Evolutionary conservation across 2,888 invertebrate genomes (phyloP).

Genomic region (Germaria angustata): DNA sequence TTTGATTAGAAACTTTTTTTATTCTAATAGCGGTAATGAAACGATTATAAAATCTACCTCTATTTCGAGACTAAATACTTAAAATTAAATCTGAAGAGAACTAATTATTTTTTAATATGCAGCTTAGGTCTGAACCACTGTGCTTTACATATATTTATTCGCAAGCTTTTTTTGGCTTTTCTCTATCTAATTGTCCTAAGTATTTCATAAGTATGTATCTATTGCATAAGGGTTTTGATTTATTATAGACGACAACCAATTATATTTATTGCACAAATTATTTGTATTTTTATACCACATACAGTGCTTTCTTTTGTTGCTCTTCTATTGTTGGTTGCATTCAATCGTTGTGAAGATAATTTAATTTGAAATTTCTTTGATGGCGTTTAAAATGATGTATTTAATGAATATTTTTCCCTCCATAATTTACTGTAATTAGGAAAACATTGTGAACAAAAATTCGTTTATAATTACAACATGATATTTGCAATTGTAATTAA

Average conservation of each 20-base stretch:
- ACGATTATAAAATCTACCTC: too few relatives aligned
- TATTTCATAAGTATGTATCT: neutral
- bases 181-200: neutral
- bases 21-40: too few relatives aligned
- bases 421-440: neutral
- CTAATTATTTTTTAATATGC: too few relatives aligned
- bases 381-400: neutral
- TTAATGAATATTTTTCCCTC: too few relatives aligned
- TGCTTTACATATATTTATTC: neutral
- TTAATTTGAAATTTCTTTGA: constrained; percentile 8
- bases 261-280: neutral
- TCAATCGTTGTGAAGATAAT: constrained; percentile 18
- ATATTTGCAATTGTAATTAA: neutral
- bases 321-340: constrained; percentile 2
- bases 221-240: constrained; percentile 3
- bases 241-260: constrained; percentile 40
- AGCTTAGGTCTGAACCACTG: neutral
- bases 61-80: too few relatives aligned
- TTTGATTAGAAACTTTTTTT: too few relatives aligned
- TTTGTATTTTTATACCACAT: neutral
- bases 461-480: neutral
- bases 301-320: neutral
- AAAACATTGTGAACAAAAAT: neutral
- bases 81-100: too few relatives aligned
- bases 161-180: neutral